Base-by-base conservation (phyloP, 2,113 vertebrate genomes). In the Boulengeromyrus knoepffleri region DNA sequence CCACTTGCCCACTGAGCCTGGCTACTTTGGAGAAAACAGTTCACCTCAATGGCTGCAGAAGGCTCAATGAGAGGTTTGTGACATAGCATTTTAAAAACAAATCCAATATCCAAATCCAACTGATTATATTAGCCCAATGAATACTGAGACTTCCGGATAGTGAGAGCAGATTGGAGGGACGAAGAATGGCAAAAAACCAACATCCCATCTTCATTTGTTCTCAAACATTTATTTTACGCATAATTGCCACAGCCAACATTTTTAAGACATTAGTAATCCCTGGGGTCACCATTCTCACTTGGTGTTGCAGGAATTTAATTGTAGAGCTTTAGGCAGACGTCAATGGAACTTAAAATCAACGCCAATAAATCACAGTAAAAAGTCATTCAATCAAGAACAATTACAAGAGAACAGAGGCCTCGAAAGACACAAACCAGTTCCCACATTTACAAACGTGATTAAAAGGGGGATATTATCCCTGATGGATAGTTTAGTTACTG, bases 331-430 rank as follows among this genome's bases (percentile, higher is more conserved):
- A 91, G 93, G 95, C 93, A 77, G 52, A 91, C 90, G 94, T 94
- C 92, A 91, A 90, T 83, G 89, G 90, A 94, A 92, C 94, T 94
- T 93, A 90, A 86, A 93, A 92, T 95, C 93, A 92, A 94, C 93
- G 92, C 90, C 88, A 93, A 95, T 94, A 95, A 93, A 95, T 95
- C 94, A 93, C 92, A 92, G 93, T 93, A 93, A 94, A 92, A 93
- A 95, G 92, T 85, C 92, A 93, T 92, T 93, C 89, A 93, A 93
- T 90, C 90, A 92, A 39, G 91, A 94, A 92, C 91, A 92, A 88
- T 45, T 90, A 88, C 77, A 92, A 91, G 92, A 62, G 74, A 85
- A 91, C 19, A 53, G 83, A 47, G 24, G 10, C 17, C 27, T 50
- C 52, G 27, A 4, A 90, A 49, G 58, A 31, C 8, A 46, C 17